These are phyloP conservation scores for Pegoplata infirma DNA, from an alignment of 2,888 invertebrate species.

Conservation along the genomic window DNA sequence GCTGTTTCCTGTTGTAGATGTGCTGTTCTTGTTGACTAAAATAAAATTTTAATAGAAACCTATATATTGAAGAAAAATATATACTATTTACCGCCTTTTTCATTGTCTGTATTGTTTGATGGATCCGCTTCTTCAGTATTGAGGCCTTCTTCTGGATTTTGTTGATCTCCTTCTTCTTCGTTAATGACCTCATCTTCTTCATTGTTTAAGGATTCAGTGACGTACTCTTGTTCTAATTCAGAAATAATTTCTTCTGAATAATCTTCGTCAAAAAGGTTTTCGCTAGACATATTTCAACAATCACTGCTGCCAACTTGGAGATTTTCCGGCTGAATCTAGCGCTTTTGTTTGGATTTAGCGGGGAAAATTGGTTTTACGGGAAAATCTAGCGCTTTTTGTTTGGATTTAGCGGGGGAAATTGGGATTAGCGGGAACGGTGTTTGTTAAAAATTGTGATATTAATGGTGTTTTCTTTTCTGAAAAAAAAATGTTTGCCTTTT, in stretches of 20 bases:
- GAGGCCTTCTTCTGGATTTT: neutral
- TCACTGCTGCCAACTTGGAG: too few species aligned
- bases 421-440: too few species aligned
- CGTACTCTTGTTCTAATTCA: slow-evolving; percentile 64
- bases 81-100: neutral
- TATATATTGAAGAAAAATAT: neutral
- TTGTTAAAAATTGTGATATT: too few species aligned
- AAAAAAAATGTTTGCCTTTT: too few species aligned
- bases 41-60: neutral
- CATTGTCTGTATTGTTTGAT: neutral
- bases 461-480: too few species aligned
- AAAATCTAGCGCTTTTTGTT: too few species aligned
- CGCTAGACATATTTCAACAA: slow-evolving; percentile 75
- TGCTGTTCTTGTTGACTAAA: slow-evolving; percentile 3
- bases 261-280: slow-evolving; percentile 72
- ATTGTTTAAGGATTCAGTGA: slow-evolving; percentile 44
- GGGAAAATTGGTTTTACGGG: too few species aligned
- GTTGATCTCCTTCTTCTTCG: slow-evolving; percentile 17
- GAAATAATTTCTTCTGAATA: slow-evolving; percentile 68
- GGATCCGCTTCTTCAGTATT: neutral
- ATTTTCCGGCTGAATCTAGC: too few species aligned
- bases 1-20: neutral
- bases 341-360: too few species aligned
- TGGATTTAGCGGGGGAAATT: too few species aligned
- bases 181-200: slow-evolving; percentile 53